Percentiles rank a stretch among this genome's conserved stretches.
These are phyloP conservation scores for Tenodera sinensis DNA, from an alignment of 2,888 invertebrate genomes.

Conservation along the genomic window DNA sequence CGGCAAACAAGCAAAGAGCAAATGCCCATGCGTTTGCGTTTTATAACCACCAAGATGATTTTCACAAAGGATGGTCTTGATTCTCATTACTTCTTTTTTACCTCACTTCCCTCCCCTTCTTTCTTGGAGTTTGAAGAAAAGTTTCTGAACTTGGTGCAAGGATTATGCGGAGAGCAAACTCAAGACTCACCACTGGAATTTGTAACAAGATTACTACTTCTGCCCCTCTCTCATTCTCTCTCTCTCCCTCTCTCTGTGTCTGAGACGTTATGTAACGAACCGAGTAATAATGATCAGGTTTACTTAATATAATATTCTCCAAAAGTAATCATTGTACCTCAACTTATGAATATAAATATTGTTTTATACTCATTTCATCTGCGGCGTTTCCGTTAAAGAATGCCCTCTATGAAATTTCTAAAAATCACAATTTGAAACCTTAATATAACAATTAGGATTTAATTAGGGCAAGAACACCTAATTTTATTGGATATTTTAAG, in stretches of 20 bases:
- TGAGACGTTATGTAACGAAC: not conserved
- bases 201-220: not conserved
- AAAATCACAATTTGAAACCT: no score
- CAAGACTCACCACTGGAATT: not conserved
- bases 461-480: no score
- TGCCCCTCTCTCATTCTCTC: not conserved
- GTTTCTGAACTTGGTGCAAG: not conserved
- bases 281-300: not conserved
- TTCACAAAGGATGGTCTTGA: not conserved
- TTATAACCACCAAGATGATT: not conserved
- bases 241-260: no score
- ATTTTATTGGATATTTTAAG: no score
- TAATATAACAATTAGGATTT: no score
- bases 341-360: no score
- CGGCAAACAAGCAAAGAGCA: not conserved
- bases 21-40: not conserved
- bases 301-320: no score
- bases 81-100: not conserved
- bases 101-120: not conserved
- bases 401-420: no score
- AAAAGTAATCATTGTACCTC: no score
- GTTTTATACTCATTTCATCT: no score
- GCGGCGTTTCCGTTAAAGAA: no score
- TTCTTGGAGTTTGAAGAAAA: not conserved
- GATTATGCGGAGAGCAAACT: not conserved